phyloP scores from a whole-genome alignment of 2,888 invertebrate genomes.

The Polydrusus pterygomalis region DNA sequence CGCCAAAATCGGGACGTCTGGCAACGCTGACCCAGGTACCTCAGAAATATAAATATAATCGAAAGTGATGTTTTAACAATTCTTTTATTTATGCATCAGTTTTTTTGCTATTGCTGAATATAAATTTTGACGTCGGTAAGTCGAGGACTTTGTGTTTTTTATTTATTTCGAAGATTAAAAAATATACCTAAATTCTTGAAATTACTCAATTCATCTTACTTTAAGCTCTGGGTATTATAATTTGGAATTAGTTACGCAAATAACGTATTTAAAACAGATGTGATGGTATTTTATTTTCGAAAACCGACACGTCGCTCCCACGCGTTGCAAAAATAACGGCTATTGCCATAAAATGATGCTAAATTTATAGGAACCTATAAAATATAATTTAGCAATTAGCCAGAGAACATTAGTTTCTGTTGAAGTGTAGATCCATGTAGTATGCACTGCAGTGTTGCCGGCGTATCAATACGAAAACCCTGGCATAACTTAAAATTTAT shows the following conservation, averaged over 20 bases:
- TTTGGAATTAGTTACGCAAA: constrained; percentile 18
- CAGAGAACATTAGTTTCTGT: constrained; percentile 26
- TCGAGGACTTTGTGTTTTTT: neutral
- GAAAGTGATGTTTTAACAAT: no score
- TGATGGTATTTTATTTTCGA: constrained; percentile 19
- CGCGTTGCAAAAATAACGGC: constrained; percentile 11
- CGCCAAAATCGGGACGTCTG: no score
- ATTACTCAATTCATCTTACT: constrained; percentile 1
- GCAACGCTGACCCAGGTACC: no score
- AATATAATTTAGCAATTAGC: constrained; percentile 20
- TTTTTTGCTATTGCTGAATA: no score
- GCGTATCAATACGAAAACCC: no score
- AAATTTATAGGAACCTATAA: constrained; percentile 18
- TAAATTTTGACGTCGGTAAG: no score
- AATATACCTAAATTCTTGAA: neutral
- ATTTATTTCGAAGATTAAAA: neutral
- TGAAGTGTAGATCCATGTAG: no score
- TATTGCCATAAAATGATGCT: constrained; percentile 4
- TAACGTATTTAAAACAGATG: constrained; percentile 22
- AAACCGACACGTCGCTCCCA: constrained; percentile 11
- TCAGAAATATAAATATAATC: no score
- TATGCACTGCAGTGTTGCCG: no score
- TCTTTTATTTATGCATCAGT: no score
- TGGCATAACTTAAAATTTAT: no score
- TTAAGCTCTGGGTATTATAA: constrained; percentile 6